Evolutionary conservation across 2,797 vertebrate genomes (phyloP), one percentile per base, ranked within the genome.

Genomic region (Epinephelus coioides): DNA sequence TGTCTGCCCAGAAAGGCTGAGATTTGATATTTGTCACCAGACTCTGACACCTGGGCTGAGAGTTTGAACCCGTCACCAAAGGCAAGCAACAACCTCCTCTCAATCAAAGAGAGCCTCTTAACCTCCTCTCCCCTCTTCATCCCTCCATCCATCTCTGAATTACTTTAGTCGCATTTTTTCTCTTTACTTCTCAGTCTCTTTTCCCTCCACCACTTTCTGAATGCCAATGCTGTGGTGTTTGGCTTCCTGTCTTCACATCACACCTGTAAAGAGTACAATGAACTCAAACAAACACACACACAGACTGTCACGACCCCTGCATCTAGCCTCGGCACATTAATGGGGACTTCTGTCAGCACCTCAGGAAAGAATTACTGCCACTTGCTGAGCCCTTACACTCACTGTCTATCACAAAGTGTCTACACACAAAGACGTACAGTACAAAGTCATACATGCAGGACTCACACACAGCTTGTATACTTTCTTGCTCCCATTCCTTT

Each of bases 331-430:
- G 0, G 27, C 57, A 78, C 67, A 76, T 82, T 90, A 85, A 89
- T 83, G 67, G 80, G 78, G 73, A 84, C n/a, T 66, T 82, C 76
- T 88, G 86, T 83, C 78, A 80, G 56, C 2, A 62, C 62, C 70
- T 78, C 57, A 62, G 76, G 75, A 63, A 69, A 27, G 57, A 85
- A 74, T 82, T 82, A 73, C 72, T 81, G 69, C 70, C 65, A 74
- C 73, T 82, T 47, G 49, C 78, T 73, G 69, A 82, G 53, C 56
- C 71, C 55, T 75, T 69, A 75, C 55, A 78, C 62, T 73, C 55
- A 25, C 81, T 81, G 67, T 54, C 69, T 60, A 69, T 83, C 81
- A 82, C 43, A 77, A 66, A 82, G 27, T 30, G 27, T 30, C 27
- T 5, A 69, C 65, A 65, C 69, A 78, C 30, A 75, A 60, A 75